Conservation (phyloP, 35 echinoderm and acorn worm species). For the Hemicentrotus pulcherrimus region DNA sequence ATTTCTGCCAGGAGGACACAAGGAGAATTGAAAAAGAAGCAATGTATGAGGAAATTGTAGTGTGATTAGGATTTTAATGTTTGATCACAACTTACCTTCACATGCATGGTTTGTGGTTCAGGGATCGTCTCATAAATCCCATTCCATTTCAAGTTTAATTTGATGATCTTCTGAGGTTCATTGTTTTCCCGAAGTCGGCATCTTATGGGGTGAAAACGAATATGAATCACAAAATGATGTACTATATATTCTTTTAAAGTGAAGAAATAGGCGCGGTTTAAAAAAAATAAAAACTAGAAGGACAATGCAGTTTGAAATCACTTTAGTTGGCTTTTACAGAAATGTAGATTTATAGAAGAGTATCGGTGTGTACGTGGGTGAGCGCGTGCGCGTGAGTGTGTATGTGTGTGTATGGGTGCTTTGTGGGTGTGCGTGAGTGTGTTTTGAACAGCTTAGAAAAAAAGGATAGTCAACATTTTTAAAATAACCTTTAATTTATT, state of each 20-base stretch:
- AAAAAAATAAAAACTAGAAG: background rate
- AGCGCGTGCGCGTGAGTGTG: too few species aligned
- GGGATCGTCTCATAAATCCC: background rate
- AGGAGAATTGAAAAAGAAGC: background rate
- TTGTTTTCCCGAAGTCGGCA: constrained; percentile 10
- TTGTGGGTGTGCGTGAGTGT: too few species aligned
- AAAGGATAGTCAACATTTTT: too few species aligned
- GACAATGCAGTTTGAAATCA: too few species aligned
- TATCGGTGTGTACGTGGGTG: too few species aligned
- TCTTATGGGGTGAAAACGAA: background rate
- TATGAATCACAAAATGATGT: background rate
- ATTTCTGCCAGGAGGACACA: background rate
- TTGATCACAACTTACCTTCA: background rate
- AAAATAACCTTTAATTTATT: too few species aligned
- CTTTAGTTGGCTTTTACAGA: too few species aligned
- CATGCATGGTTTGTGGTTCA: background rate
- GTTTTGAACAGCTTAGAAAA: too few species aligned
- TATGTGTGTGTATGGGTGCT: too few species aligned
- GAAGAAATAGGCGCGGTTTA: background rate
- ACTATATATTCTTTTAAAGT: too few species aligned
- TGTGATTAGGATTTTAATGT: too few species aligned
- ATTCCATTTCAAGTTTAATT: constrained; percentile 26
- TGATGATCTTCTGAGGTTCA: background rate
- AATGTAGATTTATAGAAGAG: too few species aligned
- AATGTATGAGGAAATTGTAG: background rate